Evolutionary conservation across 2,888 invertebrate species (phyloP).

Genomic region (Glaucopsyche alexis): DNA sequence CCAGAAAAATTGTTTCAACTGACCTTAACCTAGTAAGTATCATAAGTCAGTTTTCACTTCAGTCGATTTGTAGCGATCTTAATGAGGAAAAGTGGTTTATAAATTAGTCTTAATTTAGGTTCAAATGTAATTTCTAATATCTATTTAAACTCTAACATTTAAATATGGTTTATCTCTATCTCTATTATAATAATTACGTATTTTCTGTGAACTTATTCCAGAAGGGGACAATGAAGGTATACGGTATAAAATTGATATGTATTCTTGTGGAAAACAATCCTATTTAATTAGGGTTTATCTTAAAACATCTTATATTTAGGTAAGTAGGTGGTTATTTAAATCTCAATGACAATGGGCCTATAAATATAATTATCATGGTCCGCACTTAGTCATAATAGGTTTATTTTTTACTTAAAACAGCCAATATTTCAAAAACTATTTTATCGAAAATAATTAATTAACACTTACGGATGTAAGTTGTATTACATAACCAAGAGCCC

Average conservation of each 20-base stretch:
- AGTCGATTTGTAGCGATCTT: slow-evolving; percentile 54
- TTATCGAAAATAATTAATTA: background rate
- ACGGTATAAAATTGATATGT: slow-evolving; percentile 9
- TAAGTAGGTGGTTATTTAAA: background rate
- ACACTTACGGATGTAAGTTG: too few species aligned
- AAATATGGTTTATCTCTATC: background rate
- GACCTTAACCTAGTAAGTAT: slow-evolving; percentile 53
- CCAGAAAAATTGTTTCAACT: slow-evolving; percentile 46
- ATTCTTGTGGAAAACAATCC: background rate
- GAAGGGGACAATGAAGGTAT: background rate
- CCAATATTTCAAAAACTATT: background rate
- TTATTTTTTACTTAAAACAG: background rate
- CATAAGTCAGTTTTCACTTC: slow-evolving; percentile 51
- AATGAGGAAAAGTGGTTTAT: slow-evolving; percentile 12
- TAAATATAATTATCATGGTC: background rate
- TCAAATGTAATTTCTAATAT: background rate
- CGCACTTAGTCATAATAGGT: background rate
- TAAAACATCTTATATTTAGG: too few species aligned
- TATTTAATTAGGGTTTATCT: background rate
- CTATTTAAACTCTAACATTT: background rate
- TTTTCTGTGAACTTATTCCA: background rate
- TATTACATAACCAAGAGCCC: too few species aligned
- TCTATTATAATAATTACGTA: background rate
- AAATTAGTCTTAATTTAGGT: slow-evolving; percentile 6
- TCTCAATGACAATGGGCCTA: background rate